Evolutionary conservation across 2,888 invertebrate genomes (phyloP), one percentile per base, ranked within the genome.

Genomic region (Aphrophora alni): DNA sequence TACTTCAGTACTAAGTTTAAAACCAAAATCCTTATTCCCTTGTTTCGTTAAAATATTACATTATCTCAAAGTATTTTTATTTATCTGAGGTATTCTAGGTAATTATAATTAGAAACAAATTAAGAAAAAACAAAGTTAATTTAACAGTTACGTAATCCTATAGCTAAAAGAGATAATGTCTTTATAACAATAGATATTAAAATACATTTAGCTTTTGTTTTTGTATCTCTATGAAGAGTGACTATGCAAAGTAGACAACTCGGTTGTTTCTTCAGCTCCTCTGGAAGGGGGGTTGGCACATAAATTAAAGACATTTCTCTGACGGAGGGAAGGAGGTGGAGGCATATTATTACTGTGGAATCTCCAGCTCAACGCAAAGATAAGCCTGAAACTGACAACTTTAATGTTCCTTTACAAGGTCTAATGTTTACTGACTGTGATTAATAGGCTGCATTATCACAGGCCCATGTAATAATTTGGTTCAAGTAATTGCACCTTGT

Each of bases 201-300:
- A 38, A 38, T 33, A 72, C 71, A 74, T 51, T 72, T 28, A 68
- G n/a, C 68, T 81, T 73, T 28, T 26, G 27, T 70, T 77, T 80
- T 68, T 74, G 44, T 28, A 26, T 59, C 33, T 5, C 5, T 5
- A 33, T 33, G 33, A 33, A 33, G 33, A 33, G 33, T 33, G 25
- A n/a, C 21, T 21, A 59, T 59, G 21, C 59, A 7, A 59, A 59
- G 59, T 59, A 59, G 59, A 59, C 59, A 21, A 12, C 59, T 59
- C 59, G 2, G 21, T 59, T 59, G 59, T 59, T 59, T 59, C 59
- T 59, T 59, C 59, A 59, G 21, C 59, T 21, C 4, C 21, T 4
- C 2, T 2, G 21, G 59, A 21, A 21, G 59, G 59, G 59, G 59
- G 59, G 59, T 21, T n/a, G 59, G 59, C 5, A 21, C 59, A 59